Evolutionary conservation across 2,888 invertebrate species (phyloP).

Genomic region (Eurytoma californica): DNA sequence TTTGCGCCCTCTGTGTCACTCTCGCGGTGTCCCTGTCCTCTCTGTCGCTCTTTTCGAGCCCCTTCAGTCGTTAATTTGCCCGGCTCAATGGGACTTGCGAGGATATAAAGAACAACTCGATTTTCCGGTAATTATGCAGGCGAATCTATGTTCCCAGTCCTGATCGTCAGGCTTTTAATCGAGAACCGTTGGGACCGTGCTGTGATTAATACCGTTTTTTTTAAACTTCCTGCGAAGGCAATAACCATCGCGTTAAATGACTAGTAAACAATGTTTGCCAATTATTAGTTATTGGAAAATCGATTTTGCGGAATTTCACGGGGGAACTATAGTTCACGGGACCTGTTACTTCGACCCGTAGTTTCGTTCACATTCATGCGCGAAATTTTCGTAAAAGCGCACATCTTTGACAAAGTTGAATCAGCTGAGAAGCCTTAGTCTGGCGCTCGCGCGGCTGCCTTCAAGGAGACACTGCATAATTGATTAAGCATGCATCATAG

Average conservation of each 20-base stretch:
- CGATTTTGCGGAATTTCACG: too few species aligned
- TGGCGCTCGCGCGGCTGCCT: too few species aligned
- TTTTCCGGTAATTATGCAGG: constrained; percentile 46
- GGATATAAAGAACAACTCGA: constrained; percentile 41
- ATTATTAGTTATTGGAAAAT: too few species aligned
- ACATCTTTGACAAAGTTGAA: too few species aligned
- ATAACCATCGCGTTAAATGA: too few species aligned
- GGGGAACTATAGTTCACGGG: too few species aligned
- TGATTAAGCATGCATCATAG: constrained; percentile 22
- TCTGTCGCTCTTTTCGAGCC: neutral
- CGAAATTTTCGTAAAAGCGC: too few species aligned
- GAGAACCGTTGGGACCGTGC: neutral
- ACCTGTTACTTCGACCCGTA: too few species aligned
- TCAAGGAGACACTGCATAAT: constrained; percentile 1
- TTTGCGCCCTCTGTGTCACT: neutral
- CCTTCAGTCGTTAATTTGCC: constrained; percentile 23
- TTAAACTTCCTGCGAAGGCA: too few species aligned
- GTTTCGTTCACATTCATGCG: too few species aligned
- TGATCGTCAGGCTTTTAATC: constrained; percentile 19
- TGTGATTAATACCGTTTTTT: constrained; percentile 1
- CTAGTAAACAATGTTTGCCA: too few species aligned
- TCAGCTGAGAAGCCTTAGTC: too few species aligned
- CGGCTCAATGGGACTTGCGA: constrained; percentile 27
- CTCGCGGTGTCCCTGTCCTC: neutral
- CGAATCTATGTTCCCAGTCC: neutral